Percentiles rank a stretch among this genome's conserved stretches.
Conservation (phyloP, 2,113 vertebrate species). For the Zapus hudsonius region DNA sequence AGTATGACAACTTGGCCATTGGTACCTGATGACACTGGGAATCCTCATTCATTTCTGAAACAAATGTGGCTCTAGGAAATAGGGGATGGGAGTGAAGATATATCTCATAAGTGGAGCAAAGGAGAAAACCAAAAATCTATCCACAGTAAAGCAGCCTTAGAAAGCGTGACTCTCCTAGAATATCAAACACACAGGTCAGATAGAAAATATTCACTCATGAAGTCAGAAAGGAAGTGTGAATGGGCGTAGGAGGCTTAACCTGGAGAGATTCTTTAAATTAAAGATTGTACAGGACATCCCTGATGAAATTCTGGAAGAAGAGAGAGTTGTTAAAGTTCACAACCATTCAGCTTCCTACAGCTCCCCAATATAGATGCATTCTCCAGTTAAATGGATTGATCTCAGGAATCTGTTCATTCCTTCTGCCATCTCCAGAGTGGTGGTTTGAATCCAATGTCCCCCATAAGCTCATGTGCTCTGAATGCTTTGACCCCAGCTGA, state of each 20-base stretch:
- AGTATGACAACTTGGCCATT: background rate
- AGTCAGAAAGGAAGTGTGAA: background rate
- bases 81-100: background rate
- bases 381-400: background rate
- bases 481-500: no score
- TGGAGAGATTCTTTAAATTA: background rate
- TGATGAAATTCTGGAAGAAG: background rate
- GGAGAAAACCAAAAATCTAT: background rate
- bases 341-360: background rate
- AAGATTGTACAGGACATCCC: background rate
- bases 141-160: background rate
- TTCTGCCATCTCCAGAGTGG: background rate
- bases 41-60: background rate
- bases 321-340: background rate
- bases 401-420: background rate
- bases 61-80: background rate
- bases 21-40: background rate
- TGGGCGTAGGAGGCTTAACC: background rate
- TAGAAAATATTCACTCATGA: background rate
- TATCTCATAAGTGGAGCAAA: background rate
- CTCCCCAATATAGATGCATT: background rate
- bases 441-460: no score
- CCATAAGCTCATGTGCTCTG: no score
- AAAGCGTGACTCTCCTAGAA: background rate
- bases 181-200: background rate